A percentile compares a stretch with the other conserved stretches of the same genome.
These are phyloP conservation scores for Tethea ocularis DNA, from an alignment of 2,888 invertebrate genomes.

Conservation along the genomic window DNA sequence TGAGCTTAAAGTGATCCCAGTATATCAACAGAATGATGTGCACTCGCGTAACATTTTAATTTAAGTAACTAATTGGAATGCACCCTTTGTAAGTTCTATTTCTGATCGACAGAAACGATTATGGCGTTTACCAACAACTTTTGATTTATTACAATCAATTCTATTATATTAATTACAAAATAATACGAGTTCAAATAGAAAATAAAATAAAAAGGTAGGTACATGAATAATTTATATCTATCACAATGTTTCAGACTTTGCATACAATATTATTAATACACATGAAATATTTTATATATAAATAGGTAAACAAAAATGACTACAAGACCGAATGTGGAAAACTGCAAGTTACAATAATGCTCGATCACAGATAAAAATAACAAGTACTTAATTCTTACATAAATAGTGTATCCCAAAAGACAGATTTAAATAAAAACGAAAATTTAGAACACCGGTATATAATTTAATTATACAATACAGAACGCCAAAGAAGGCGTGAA, in stretches of 20 bases:
- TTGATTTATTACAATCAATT: neutral
- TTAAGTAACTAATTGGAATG: neutral
- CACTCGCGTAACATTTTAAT: neutral
- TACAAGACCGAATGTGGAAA: slow-evolving; percentile 44
- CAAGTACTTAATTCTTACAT: slow-evolving; percentile 26
- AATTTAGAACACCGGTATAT: slow-evolving; percentile 19
- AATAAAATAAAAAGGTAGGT: slow-evolving; percentile 45
- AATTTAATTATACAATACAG: slow-evolving; percentile 20
- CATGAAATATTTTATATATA: slow-evolving; percentile 48
- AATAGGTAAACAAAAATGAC: slow-evolving; percentile 44
- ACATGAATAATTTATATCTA: slow-evolving; percentile 63
- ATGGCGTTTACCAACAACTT: neutral
- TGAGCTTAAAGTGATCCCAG: neutral
- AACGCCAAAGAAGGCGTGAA: neutral
- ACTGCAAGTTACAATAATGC: slow-evolving; percentile 35
- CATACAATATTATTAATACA: slow-evolving; percentile 49
- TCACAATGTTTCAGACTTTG: slow-evolving; percentile 70
- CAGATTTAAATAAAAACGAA: slow-evolving; percentile 20
- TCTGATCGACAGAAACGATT: neutral
- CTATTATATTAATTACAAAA: neutral
- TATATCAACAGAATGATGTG: neutral
- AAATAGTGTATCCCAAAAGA: slow-evolving; percentile 25
- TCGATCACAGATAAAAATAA: slow-evolving; percentile 61
- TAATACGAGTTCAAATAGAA: slow-evolving; percentile 16
- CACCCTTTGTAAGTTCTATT: neutral